These are phyloP conservation scores for Corticium candelabrum DNA, from an alignment of 37 sponge, comb jelly and placozoan genomes.

Conservation along the genomic window DNA sequence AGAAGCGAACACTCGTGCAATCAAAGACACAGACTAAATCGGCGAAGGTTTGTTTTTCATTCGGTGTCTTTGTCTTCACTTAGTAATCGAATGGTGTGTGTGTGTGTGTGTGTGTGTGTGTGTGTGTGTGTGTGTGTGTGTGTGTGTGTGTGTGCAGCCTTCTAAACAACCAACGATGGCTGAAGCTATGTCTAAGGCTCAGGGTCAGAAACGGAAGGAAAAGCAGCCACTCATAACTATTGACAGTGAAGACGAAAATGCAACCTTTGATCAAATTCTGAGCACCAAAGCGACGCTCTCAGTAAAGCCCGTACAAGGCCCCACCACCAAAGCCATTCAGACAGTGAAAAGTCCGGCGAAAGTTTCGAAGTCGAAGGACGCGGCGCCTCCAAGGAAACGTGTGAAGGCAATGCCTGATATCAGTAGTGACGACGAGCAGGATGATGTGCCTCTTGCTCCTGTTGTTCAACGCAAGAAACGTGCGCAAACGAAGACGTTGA, in stretches of 20 bases:
- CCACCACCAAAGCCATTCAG: conserved; percentile 5
- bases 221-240: neutral
- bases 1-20: neutral
- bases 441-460: no score
- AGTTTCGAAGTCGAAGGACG: neutral
- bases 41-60: neutral
- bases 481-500: neutral
- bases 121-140: conserved; percentile 3
- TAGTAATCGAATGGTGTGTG: no score
- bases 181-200: neutral
- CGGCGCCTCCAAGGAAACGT: neutral
- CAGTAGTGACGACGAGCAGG: neutral
- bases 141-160: neutral
- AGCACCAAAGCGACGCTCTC: no score
- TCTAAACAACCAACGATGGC: no score
- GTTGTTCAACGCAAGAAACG: no score
- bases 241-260: conserved; percentile 3
- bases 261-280: no score
- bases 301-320: no score
- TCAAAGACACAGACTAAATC: neutral
- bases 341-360: neutral
- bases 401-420: neutral
- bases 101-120: conserved; percentile 9
- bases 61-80: neutral
- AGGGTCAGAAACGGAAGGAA: neutral